Conservation (phyloP, 64 coral and sea anemone species). For the Stichodactyla helianthus region DNA sequence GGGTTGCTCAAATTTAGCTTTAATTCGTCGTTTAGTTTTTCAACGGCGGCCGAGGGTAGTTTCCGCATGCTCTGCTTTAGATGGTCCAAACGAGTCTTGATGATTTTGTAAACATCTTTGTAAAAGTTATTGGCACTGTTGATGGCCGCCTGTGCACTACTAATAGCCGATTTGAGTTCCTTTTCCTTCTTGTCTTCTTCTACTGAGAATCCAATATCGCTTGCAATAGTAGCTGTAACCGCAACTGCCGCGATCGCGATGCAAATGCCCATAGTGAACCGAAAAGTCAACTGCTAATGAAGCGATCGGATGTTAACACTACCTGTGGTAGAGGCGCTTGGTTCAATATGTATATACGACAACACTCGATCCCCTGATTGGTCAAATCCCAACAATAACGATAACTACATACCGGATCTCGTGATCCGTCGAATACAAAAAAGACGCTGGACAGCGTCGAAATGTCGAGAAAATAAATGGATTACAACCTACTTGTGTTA, state of each 20-base stretch:
- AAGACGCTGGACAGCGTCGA: too few species aligned
- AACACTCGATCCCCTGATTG: background rate
- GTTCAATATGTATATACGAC: background rate
- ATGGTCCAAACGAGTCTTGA: conserved; percentile 67
- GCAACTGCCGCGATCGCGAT: conserved; percentile 65
- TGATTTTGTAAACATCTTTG: conserved; percentile 58
- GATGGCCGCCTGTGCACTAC: conserved; percentile 42
- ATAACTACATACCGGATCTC: too few species aligned
- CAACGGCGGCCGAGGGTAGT: conserved; percentile 56
- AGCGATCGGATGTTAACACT: background rate
- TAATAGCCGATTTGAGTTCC: conserved; percentile 40
- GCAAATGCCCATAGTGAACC: conserved; percentile 50
- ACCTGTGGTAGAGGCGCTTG: background rate
- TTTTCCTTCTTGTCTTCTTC: conserved; percentile 62
- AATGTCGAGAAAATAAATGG: too few species aligned
- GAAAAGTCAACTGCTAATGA: background rate
- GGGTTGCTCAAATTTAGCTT: conserved; percentile 46
- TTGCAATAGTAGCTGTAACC: conserved; percentile 53
- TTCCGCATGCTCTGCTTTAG: conserved; percentile 72
- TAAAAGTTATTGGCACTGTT: conserved; percentile 63
- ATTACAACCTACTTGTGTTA: too few species aligned
- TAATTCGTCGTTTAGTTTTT: conserved; percentile 54
- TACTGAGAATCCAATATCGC: conserved; percentile 47
- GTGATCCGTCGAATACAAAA: too few species aligned
- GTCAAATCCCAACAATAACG: conserved; percentile 6